These are phyloP conservation scores for Sebastes schlegelii DNA, from an alignment of 2,113 vertebrate genomes.

Conservation along the genomic window DNA sequence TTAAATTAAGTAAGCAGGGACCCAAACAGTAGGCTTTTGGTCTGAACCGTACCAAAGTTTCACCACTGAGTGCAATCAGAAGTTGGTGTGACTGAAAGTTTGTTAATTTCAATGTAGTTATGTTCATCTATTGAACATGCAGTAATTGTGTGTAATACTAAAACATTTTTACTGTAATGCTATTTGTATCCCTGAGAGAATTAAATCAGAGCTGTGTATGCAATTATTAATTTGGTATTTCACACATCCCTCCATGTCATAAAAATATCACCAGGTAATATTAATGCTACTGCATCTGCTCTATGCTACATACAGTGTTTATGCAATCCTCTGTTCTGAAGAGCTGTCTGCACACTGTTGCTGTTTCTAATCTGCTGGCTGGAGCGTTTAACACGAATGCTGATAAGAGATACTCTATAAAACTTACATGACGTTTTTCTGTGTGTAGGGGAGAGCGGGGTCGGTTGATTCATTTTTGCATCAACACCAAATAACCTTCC, in stretches of 20 bases:
- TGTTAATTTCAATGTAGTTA: neutral
- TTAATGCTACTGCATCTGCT: neutral
- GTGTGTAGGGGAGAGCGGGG: too few relatives aligned
- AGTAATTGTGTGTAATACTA: neutral
- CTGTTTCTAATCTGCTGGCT: slow-evolving; percentile 4
- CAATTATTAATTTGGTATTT: slow-evolving; percentile 2
- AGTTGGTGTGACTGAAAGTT: neutral
- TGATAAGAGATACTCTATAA: neutral
- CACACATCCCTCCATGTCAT: neutral
- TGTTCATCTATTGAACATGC: neutral
- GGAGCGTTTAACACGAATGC: neutral
- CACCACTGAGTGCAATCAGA: neutral
- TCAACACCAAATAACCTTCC: too few relatives aligned
- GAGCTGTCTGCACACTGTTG: slow-evolving; percentile 1
- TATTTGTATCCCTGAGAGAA: slow-evolving; percentile 11
- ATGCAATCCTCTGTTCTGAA: neutral
- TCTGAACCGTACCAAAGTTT: neutral
- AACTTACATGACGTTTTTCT: neutral
- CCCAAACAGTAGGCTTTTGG: neutral
- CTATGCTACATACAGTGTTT: neutral
- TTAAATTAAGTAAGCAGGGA: neutral
- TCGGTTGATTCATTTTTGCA: too few relatives aligned
- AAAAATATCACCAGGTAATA: neutral
- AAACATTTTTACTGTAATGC: neutral
- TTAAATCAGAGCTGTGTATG: slow-evolving; percentile 8